Conservation (phyloP, 2,113 vertebrate genomes). For the Larimichthys polyactis region DNA sequence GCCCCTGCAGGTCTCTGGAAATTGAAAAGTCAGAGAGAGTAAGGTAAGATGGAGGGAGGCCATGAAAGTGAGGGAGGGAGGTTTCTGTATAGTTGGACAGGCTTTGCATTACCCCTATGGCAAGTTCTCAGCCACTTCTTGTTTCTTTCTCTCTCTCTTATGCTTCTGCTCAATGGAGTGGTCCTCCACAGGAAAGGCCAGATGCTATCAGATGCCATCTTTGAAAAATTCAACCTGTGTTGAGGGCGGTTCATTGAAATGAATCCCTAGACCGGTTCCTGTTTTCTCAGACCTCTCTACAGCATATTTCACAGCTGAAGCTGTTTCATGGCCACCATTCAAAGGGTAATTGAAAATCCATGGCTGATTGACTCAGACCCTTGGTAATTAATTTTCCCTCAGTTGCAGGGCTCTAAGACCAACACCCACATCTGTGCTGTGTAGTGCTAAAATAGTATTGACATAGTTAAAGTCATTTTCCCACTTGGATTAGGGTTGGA, state of each 20-base stretch:
- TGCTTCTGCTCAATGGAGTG: constrained; percentile 26
- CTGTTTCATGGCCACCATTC: constrained; percentile 65
- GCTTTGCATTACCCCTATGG: constrained; percentile 57
- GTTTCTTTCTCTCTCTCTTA: constrained; percentile 19
- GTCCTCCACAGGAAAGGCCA: constrained; percentile 37
- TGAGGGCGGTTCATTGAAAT: constrained; percentile 64
- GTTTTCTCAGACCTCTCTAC: constrained; percentile 51
- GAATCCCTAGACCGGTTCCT: constrained; percentile 38
- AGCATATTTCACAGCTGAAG: constrained; percentile 62
- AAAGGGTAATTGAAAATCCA: constrained; percentile 79
- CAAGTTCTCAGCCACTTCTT: constrained; percentile 41
- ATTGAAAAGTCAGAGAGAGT: constrained; percentile 79
- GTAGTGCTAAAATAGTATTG: neutral
- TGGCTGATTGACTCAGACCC: constrained; percentile 76
- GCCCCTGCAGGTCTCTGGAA: constrained; percentile 74
- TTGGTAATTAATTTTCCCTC: constrained; percentile 74
- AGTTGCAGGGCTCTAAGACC: constrained; percentile 52
- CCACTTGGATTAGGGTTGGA: neutral
- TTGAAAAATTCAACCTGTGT: constrained; percentile 57
- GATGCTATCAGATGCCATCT: constrained; percentile 56
- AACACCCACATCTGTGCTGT: constrained; percentile 50
- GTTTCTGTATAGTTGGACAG: constrained; percentile 50
- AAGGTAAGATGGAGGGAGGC: constrained; percentile 54
- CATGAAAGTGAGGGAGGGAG: constrained; percentile 42
- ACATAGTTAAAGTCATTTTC: constrained; percentile 11